Evolutionary conservation across 1,140 invertebrate species (phyloP).

Genomic region (Colletes gigas): DNA sequence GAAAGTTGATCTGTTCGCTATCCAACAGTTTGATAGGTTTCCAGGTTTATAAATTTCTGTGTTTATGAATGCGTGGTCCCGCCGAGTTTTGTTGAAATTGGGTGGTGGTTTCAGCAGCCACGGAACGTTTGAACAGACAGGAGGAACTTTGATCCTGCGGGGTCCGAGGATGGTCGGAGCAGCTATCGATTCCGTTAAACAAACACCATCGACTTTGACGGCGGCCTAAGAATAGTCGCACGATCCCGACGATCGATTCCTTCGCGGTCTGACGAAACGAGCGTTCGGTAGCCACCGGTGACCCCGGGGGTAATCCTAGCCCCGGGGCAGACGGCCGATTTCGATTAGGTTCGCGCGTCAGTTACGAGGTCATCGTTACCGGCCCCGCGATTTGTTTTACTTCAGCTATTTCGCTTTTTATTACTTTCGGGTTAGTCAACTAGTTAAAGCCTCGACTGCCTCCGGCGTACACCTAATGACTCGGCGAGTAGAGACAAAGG

Average conservation of each 20-base stretch:
- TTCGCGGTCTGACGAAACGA: neutral
- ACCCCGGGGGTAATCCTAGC: neutral
- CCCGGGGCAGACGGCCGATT: slow-evolving; percentile 24
- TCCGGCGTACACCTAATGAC: slow-evolving; percentile 67
- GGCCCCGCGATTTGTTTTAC: slow-evolving; percentile 53
- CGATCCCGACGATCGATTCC: slow-evolving; percentile 21
- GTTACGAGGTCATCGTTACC: slow-evolving; percentile 53
- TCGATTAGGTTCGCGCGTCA: slow-evolving; percentile 38
- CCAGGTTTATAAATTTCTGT: too few species aligned
- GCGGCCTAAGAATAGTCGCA: neutral
- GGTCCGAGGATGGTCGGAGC: too few species aligned
- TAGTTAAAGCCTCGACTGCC: slow-evolving; percentile 59
- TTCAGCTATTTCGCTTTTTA: slow-evolving; percentile 56
- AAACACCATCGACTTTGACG: neutral
- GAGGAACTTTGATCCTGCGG: too few species aligned
- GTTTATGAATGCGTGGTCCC: too few species aligned
- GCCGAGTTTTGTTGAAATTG: too few species aligned
- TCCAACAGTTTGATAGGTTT: too few species aligned
- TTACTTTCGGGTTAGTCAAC: slow-evolving; percentile 59
- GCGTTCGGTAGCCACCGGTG: slow-evolving; percentile 8
- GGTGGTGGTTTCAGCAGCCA: too few species aligned
- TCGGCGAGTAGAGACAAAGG: slow-evolving; percentile 69
- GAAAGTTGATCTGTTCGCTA: too few species aligned
- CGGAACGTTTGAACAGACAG: too few species aligned
- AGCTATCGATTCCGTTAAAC: neutral